Base-by-base conservation (phyloP, 53 echinoderm and acorn worm genomes). In the Zoroaster sp. region DNA sequence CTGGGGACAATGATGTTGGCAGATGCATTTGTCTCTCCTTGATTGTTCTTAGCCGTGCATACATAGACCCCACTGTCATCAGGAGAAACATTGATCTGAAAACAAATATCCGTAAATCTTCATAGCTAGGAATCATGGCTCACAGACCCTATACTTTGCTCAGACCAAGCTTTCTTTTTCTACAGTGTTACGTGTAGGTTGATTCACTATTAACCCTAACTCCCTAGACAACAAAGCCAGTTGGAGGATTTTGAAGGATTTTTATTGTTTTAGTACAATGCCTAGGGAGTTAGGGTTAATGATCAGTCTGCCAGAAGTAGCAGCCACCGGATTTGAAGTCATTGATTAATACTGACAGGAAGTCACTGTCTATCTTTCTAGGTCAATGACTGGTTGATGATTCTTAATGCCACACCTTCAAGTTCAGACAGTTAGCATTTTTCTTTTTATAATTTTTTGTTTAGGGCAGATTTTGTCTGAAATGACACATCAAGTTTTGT, bases 31-130 rank as follows among this genome's bases (percentile, higher is more conserved):
- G 40, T 46, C 46, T 89, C 73, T 20, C 90, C 90, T 44, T 73
- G 72, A 54, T 73, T 82, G 63, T 89, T 89, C 3, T 5, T 63
- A 39, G 90, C 82, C 28, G 55, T 80, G 35, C 90, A 89, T 36
- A 42, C 40, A 42, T 89, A 89, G 3, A 13, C 35, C 12, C 90
- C 90, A 8, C 63, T 72, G 42, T 89, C 90, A 4, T 73, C 66
- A 40, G 69, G 51, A 45, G 36, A 71, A 1, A 80, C 49, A 30
- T 53, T 71, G 71, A 89, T 70, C 89, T 89, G 51, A 76, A 32
- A 10, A 76, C 23, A 74, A 30, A 74, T 11, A 25, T n/a, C n/a
- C n/a, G n/a, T n/a, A n/a, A n/a, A n/a, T n/a, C n/a, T n/a, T n/a
- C n/a, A n/a, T n/a, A n/a, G n/a, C n/a, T n/a, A n/a, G n/a, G n/a